Conservation (phyloP, 2,888 invertebrate genomes). For the Dugesia japonica region DNA sequence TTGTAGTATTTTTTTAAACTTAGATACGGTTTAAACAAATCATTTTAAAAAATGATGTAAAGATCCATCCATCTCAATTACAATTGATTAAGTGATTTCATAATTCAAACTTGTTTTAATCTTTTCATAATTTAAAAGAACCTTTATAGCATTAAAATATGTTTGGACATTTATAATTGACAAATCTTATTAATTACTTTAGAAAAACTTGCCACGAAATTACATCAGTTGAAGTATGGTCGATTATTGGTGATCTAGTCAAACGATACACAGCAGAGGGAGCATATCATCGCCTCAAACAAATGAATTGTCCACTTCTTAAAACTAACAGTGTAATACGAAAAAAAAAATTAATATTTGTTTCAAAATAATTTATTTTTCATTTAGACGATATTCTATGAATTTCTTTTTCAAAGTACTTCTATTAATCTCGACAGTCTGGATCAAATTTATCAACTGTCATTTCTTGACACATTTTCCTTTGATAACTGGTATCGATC, state of each 20-base stretch:
- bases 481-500: constrained; percentile 11
- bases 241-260: background rate
- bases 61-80: too few species aligned
- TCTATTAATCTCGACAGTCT: background rate
- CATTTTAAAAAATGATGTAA: too few species aligned
- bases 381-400: background rate
- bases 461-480: background rate
- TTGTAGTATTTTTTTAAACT: too few species aligned
- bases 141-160: too few species aligned
- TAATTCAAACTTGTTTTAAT: too few species aligned
- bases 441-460: constrained; percentile 10
- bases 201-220: constrained; percentile 9
- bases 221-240: constrained; percentile 7
- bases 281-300: constrained; percentile 1
- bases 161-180: too few species aligned
- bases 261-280: background rate
- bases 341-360: background rate
- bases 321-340: background rate
- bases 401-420: constrained; percentile 14
- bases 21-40: too few species aligned
- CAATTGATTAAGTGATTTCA: too few species aligned
- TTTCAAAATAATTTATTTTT: background rate
- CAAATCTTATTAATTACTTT: background rate
- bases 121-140: too few species aligned
- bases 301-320: constrained; percentile 15